Conservation (phyloP, 2,113 vertebrate genomes). For the Gadus macrocephalus region DNA sequence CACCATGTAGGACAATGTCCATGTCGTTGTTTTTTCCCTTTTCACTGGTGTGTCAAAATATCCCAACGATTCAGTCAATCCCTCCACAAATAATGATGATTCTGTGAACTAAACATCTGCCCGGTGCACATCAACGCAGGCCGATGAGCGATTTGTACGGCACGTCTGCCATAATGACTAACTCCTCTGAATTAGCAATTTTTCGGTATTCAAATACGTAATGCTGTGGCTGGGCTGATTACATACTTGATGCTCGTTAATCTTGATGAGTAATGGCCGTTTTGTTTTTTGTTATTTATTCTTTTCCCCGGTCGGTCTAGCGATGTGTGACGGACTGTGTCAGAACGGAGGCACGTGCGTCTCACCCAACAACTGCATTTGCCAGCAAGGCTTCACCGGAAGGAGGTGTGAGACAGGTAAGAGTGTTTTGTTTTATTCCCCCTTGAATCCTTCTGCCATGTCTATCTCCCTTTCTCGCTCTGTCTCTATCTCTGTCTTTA, state of each 20-base stretch:
- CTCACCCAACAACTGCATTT: constrained; percentile 89
- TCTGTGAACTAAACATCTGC: constrained; percentile 50
- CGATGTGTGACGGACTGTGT: constrained; percentile 92
- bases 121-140: constrained; percentile 46
- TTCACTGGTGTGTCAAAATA: too few species aligned
- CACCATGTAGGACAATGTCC: too few species aligned
- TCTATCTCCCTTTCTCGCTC: constrained; percentile 2
- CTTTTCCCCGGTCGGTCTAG: constrained; percentile 71
- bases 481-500: not conserved
- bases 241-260: constrained; percentile 60
- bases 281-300: constrained; percentile 1
- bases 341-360: constrained; percentile 92
- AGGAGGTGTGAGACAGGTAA: constrained; percentile 93
- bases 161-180: constrained; percentile 52
- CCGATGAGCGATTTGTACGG: constrained; percentile 35
- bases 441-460: not conserved
- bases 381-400: constrained; percentile 93
- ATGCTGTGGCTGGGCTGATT: constrained; percentile 56
- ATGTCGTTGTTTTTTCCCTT: too few species aligned
- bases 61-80: not conserved
- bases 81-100: constrained; percentile 48
- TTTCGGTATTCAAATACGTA: constrained; percentile 63
- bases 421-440: constrained; percentile 23
- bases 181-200: constrained; percentile 62
- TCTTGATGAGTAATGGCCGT: constrained; percentile 55